A percentile compares a stretch with the other conserved stretches of the same genome.
These are phyloP conservation scores for Diorhabda sublineata DNA, from an alignment of 1,140 invertebrate genomes.

Conservation along the genomic window DNA sequence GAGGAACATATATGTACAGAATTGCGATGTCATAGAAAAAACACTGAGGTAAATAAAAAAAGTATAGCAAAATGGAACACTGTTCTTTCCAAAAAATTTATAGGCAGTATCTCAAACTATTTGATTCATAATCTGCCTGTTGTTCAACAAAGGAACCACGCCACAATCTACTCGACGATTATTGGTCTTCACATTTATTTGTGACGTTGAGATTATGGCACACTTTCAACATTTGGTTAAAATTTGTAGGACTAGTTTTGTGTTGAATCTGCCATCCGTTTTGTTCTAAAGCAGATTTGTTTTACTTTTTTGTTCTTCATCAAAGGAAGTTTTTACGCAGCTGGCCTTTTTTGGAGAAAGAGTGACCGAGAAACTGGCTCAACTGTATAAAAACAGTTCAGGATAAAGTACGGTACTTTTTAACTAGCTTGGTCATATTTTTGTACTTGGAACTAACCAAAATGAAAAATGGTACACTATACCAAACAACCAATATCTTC, in stretches of 20 bases:
- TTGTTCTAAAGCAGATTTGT: slow-evolving; percentile 18
- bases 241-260: slow-evolving; percentile 13
- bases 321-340: not conserved
- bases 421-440: slow-evolving; percentile 31
- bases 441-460: slow-evolving; percentile 33
- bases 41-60: slow-evolving; percentile 6
- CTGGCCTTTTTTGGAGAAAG: not conserved
- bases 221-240: slow-evolving; percentile 14
- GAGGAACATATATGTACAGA: slow-evolving; percentile 17
- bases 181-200: slow-evolving; percentile 7
- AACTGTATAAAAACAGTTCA: slow-evolving; percentile 8
- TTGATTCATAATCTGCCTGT: slow-evolving; percentile 16
- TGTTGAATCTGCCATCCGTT: slow-evolving; percentile 6
- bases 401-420: slow-evolving; percentile 16
- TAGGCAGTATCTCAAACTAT: slow-evolving; percentile 33
- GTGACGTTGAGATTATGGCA: slow-evolving; percentile 15
- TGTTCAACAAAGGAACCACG: slow-evolving; percentile 1
- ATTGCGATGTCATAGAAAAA: slow-evolving; percentile 11
- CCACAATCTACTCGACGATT: slow-evolving; percentile 1
- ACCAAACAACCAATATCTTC: slow-evolving; percentile 21
- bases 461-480: slow-evolving; percentile 18
- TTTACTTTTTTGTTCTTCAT: slow-evolving; percentile 10
- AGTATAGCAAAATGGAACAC: slow-evolving; percentile 30
- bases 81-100: slow-evolving; percentile 28
- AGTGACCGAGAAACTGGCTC: slow-evolving; percentile 19